Base-by-base conservation (phyloP, 1,140 invertebrate genomes). In the Paramacrobiotus metropolitanus region DNA sequence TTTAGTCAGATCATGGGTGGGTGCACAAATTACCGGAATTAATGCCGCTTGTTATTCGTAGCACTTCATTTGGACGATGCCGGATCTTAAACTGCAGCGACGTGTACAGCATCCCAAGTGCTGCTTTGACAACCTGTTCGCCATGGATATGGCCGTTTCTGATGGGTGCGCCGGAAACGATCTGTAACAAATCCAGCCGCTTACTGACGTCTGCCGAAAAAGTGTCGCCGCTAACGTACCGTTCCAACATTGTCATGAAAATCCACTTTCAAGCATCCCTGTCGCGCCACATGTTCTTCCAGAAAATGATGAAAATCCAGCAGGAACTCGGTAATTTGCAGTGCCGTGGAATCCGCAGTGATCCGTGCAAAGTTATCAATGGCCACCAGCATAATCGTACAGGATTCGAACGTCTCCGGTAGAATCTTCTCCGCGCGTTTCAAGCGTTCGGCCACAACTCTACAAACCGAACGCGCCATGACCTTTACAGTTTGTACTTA, bases 221-320 rank as follows among this genome's bases (percentile, higher is more conserved):
- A 9, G 9, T 15, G 48, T 28, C 9, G 4, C 4, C 24, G 4
- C 4, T 20, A 24, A 28, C 48, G 15, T 20, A 55, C 48, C 48
- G 48, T 55, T 15, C 48, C 48, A 15, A 28, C 9, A 9, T 0
- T 15, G 15, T 55, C 24, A 24, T 55, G 48, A 24, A 55, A 55
- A 55, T 67, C 67, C 21, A 74, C 68, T 65, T 74, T 73, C 61
- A 72, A 71, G 4, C 69, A 71, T 63, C 73, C 71, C 59, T 70
- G 66, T 60, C 66, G 61, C 31, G 64, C 68, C 31, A 73, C 74
- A 45, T 70, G 69, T 30, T 60, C 65, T 62, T 74, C 72, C 61
- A 75, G 70, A n/a, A 63, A 64, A 9, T 72, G 68, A 61, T 75
- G 74, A 2, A 75, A 63, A 4, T 69, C 67, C 62, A 75, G 75